Percentiles rank a stretch among this genome's conserved stretches.
These are phyloP conservation scores for Cordilura impudica DNA, from an alignment of 2,888 invertebrate genomes.

Conservation along the genomic window DNA sequence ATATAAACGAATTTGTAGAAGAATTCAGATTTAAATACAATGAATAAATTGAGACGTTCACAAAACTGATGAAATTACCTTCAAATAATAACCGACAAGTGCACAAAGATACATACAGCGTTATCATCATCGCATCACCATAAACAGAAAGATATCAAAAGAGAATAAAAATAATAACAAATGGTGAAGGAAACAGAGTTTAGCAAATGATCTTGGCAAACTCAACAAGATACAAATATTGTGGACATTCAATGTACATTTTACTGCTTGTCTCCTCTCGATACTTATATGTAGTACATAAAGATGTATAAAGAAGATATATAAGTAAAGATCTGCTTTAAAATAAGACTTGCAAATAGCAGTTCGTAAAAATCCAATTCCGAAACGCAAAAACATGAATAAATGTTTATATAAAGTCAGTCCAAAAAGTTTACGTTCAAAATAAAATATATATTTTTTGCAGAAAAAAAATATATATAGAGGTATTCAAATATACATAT, in stretches of 20 bases:
- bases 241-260: conserved; percentile 45
- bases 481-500: no score
- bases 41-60: conserved; percentile 52
- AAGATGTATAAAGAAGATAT: background rate
- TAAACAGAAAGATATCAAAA: background rate
- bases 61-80: conserved; percentile 47
- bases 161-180: conserved; percentile 14
- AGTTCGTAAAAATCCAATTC: background rate
- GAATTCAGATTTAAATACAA: background rate
- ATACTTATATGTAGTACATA: background rate
- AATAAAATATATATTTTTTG: no score
- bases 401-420: background rate
- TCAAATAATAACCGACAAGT: conserved; percentile 37
- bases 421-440: no score
- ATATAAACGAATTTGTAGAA: no score
- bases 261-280: conserved; percentile 28
- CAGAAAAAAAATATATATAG: no score
- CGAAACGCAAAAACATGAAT: background rate
- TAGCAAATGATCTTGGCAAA: conserved; percentile 44
- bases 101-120: background rate
- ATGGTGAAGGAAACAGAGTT: conserved; percentile 17
- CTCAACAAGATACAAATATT: conserved; percentile 37
- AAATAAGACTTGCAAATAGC: background rate
- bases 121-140: background rate
- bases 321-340: background rate